phyloP scores from a whole-genome alignment of 2,888 invertebrate genomes.

The Tromatobia lineatoria region DNA sequence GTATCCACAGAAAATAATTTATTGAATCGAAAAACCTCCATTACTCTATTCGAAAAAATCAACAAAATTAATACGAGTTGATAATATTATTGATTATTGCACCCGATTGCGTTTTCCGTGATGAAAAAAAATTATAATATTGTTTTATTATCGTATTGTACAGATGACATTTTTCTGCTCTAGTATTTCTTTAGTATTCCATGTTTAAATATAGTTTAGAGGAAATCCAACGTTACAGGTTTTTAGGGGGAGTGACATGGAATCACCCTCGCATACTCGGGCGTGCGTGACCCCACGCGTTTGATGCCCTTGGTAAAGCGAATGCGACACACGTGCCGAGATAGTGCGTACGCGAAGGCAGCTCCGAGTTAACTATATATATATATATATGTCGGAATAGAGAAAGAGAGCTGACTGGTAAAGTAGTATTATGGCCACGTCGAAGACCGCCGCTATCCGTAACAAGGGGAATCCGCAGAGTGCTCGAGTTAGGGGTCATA shows the following conservation, averaged over 20 bases:
- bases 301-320: constrained; percentile 47
- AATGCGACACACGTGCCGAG: constrained; percentile 65
- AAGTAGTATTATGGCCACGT: constrained; percentile 8
- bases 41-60: too few relatives aligned
- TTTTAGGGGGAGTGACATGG: background rate
- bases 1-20: background rate
- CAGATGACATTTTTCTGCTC: too few relatives aligned
- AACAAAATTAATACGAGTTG: too few relatives aligned
- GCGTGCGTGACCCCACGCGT: constrained; percentile 65
- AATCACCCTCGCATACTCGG: constrained; percentile 38
- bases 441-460: background rate
- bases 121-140: too few relatives aligned
- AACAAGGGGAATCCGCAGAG: constrained; percentile 20
- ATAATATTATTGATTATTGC: too few relatives aligned
- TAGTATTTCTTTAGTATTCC: too few relatives aligned
- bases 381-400: background rate
- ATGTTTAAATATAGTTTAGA: background rate
- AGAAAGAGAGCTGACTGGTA: background rate
- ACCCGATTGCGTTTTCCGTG: too few relatives aligned
- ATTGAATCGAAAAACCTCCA: background rate
- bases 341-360: constrained; percentile 47
- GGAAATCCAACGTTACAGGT: background rate
- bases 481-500: background rate
- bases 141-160: too few relatives aligned
- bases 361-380: background rate